A percentile compares a stretch with the other conserved stretches of the same genome.
phyloP scores from a whole-genome alignment of 2,888 invertebrate genomes.

The Epinotia ramella region DNA sequence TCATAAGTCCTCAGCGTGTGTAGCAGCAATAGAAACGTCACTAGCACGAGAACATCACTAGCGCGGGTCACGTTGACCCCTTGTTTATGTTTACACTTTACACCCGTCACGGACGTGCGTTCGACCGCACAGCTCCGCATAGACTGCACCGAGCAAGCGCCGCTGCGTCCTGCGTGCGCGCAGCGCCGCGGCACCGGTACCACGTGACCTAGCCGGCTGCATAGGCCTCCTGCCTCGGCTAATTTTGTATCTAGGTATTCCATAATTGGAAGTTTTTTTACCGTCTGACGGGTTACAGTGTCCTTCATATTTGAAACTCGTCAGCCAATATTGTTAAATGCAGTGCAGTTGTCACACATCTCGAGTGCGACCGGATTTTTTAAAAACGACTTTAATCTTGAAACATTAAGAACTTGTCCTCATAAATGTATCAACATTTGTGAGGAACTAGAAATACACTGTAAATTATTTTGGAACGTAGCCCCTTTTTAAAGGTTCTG shows the following conservation, averaged over 20 bases:
- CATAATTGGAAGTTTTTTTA: constrained; percentile 40
- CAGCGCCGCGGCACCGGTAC: constrained; percentile 50
- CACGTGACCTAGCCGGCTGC: constrained; percentile 38
- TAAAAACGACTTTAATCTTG: constrained; percentile 10
- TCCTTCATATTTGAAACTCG: constrained; percentile 37
- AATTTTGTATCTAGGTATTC: constrained; percentile 43
- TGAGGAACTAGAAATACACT: neutral
- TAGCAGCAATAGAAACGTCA: constrained; percentile 60
- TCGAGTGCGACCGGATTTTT: constrained; percentile 12
- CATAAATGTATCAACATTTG: too few relatives aligned
- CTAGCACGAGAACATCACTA: constrained; percentile 74
- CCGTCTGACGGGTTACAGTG: constrained; percentile 27
- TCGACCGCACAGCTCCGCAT: constrained; percentile 59
- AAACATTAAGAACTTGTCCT: constrained; percentile 7
- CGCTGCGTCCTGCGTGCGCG: constrained; percentile 47
- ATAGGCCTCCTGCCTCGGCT: constrained; percentile 41
- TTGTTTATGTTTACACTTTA: constrained; percentile 66
- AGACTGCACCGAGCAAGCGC: constrained; percentile 56
- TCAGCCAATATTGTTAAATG: constrained; percentile 21
- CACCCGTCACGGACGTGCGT: constrained; percentile 57
- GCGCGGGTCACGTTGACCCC: constrained; percentile 62
- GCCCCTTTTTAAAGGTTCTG: neutral
- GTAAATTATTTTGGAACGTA: neutral
- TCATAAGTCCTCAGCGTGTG: constrained; percentile 67
- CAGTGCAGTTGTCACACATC: constrained; percentile 18